phyloP scores from a whole-genome alignment of 1,140 invertebrate genomes.

The Philopotamus ludificatus region DNA sequence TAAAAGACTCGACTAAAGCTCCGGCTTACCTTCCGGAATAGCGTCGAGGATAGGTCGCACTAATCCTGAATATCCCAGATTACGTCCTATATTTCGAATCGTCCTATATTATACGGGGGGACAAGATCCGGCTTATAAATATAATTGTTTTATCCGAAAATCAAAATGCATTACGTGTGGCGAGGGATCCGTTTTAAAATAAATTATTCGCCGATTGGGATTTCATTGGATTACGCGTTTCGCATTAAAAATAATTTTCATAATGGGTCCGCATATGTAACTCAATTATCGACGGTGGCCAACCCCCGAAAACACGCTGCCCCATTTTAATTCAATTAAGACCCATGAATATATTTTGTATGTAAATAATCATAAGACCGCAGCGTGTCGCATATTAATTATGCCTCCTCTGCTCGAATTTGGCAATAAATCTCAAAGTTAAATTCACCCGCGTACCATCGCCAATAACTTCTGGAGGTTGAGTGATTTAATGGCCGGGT shows the following conservation, averaged over 20 bases:
- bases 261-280: neutral
- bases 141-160: too few relatives aligned
- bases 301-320: neutral
- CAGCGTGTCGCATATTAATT: neutral
- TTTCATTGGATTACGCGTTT: neutral
- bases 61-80: too few relatives aligned
- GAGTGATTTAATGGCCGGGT: neutral
- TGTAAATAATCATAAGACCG: neutral
- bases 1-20: too few relatives aligned
- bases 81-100: too few relatives aligned
- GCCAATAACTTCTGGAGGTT: neutral
- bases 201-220: neutral
- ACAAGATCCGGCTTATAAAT: too few relatives aligned
- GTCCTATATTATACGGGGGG: too few relatives aligned
- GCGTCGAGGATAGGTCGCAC: too few relatives aligned
- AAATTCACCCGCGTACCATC: neutral
- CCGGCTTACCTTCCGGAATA: too few relatives aligned
- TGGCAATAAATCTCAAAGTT: neutral
- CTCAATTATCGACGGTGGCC: neutral
- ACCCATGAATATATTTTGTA: neutral
- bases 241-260: neutral
- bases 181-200: too few relatives aligned
- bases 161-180: too few relatives aligned
- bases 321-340: neutral
- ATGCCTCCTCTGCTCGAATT: neutral